phyloP scores from a whole-genome alignment of 2,888 invertebrate genomes.

The Plagiodera versicolora region DNA sequence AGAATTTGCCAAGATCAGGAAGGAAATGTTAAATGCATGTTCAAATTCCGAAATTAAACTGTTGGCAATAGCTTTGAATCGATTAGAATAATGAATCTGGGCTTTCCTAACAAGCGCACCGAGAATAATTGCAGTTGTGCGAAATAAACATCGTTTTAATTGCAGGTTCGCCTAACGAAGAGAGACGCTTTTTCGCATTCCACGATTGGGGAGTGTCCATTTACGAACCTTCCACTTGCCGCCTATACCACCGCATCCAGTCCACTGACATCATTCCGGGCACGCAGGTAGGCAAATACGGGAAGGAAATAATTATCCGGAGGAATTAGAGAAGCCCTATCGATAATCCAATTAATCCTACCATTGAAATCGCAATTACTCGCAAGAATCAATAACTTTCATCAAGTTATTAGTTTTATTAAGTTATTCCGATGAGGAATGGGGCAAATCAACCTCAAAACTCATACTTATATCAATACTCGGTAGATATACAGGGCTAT shows the following conservation, averaged over 20 bases:
- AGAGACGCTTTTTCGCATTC: constrained; percentile 72
- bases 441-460: too few species aligned
- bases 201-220: constrained; percentile 75
- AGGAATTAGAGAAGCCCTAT: neutral
- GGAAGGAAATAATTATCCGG: neutral
- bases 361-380: neutral
- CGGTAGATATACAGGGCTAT: too few species aligned
- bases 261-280: constrained; percentile 72
- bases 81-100: neutral
- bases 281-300: constrained; percentile 58
- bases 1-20: too few species aligned
- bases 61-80: too few species aligned
- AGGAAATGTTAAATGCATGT: too few species aligned
- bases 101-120: neutral
- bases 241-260: constrained; percentile 70
- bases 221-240: constrained; percentile 71
- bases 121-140: neutral
- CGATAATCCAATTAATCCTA: neutral
- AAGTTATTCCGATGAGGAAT: too few species aligned
- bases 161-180: constrained; percentile 62
- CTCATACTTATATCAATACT: too few species aligned
- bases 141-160: constrained; percentile 15
- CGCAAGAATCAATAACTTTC: too few species aligned
- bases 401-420: too few species aligned
- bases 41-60: too few species aligned